A percentile compares a stretch with the other conserved stretches of the same genome.
These are phyloP conservation scores for Agrilus mali DNA, from an alignment of 2,888 invertebrate species.

Conservation along the genomic window DNA sequence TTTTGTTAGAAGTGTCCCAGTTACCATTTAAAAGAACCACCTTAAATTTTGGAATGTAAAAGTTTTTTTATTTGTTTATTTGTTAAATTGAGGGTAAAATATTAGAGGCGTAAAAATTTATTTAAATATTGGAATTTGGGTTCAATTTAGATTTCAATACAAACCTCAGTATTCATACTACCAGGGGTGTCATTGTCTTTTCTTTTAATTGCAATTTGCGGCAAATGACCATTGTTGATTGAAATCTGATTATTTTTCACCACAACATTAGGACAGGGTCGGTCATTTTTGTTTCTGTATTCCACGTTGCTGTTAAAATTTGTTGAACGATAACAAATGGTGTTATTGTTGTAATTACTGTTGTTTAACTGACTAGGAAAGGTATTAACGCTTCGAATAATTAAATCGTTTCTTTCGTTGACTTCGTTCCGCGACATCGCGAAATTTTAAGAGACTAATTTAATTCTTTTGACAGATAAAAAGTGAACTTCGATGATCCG, in stretches of 20 bases:
- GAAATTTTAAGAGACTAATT: neutral
- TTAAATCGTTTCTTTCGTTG: conserved; percentile 11
- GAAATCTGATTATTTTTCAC: too few relatives aligned
- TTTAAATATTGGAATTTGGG: too few relatives aligned
- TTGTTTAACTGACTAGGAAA: conserved; percentile 4
- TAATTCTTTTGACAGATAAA: conserved; percentile 11
- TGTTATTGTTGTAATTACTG: neutral
- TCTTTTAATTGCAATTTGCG: conserved; percentile 29
- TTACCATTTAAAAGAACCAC: conserved; percentile 32
- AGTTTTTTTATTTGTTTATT: too few relatives aligned
- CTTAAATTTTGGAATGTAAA: conserved; percentile 19
- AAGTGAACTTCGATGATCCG: conserved; percentile 13
- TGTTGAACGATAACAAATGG: too few relatives aligned
- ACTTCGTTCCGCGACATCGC: neutral
- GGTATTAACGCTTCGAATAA: conserved; percentile 12
- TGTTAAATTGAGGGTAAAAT: too few relatives aligned
- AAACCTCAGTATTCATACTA: conserved; percentile 20
- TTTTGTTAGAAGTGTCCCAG: conserved; percentile 32
- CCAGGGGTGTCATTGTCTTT: conserved; percentile 22
- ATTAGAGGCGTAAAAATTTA: too few relatives aligned
- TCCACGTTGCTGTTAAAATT: too few relatives aligned
- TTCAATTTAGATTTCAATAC: neutral
- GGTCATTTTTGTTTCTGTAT: too few relatives aligned
- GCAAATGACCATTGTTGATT: conserved; percentile 16
- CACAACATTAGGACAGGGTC: too few relatives aligned